Conservation (phyloP, 2,888 invertebrate species). For the Drosophila incognita region DNA sequence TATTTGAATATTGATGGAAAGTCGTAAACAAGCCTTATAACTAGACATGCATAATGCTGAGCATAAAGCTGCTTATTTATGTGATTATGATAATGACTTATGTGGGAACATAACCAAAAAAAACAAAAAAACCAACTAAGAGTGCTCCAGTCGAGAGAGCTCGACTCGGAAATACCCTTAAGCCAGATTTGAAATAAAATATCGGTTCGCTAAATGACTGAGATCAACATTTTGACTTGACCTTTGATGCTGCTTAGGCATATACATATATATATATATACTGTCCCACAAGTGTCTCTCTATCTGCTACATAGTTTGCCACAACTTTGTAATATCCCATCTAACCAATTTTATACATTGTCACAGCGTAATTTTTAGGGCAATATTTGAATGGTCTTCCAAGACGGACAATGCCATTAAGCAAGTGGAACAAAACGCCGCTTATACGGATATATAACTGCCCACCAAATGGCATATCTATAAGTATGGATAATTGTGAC, state of each 20-base stretch:
- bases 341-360: neutral
- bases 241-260: neutral
- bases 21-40: conserved; percentile 6
- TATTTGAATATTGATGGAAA: conserved; percentile 1
- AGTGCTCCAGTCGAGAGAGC: neutral
- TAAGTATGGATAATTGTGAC: conserved; percentile 29
- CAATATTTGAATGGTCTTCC: neutral
- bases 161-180: neutral
- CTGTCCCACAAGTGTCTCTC: neutral
- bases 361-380: neutral
- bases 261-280: neutral
- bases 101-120: neutral
- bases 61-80: conserved; percentile 7
- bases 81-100: conserved; percentile 11
- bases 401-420: conserved; percentile 19
- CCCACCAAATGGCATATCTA: conserved; percentile 24
- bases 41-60: neutral
- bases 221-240: neutral
- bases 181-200: neutral
- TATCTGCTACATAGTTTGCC: neutral
- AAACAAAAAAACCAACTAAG: neutral
- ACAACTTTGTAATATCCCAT: neutral
- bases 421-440: conserved; percentile 31
- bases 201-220: neutral
- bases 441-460: conserved; percentile 8